Base-by-base conservation (phyloP, 2,797 vertebrate genomes). In the Rhinatrema bivittatum region DNA sequence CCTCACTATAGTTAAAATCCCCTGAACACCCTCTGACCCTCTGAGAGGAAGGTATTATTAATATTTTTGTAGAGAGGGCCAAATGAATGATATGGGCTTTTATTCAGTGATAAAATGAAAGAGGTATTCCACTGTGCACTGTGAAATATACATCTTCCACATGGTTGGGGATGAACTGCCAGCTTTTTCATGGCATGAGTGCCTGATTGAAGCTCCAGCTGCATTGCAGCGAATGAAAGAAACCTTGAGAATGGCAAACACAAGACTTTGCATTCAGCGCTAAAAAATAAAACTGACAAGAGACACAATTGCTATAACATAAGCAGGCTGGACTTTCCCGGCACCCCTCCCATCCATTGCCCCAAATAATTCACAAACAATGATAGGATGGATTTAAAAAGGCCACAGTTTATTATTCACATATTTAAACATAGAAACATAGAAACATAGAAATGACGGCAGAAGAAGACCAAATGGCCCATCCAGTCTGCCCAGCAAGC, bases 201-300 rank as follows among this genome's bases (percentile, higher is more conserved):
- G 62, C 56, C 60, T 73, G 75, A 79, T 63, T 65, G 72, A 81
- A 79, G 66, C 22, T 4, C 65, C 63, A 75, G 70, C 72, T 81
- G 76, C 56, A 78, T 77, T 66, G 60, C 59, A 55, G 59, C 65
- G 48, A 70, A 66, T 81, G 66, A 78, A 77, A 82, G 65, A 73
- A 69, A 78, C 75, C 79, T 81, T 72, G 69, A 65, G 75, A 79
- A 74, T 68, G 71, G 65, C 67, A 72, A 78, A 65, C n/a, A 70
- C 59, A 61, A 75, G 70, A 66, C 61, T 63, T 56, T 60, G 60
- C 32, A 49, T 70, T 71, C 65, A 40, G 63, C 72, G 42, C 62
- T 73, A 75, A 59, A 70, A 70, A 77, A 71, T 61, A 68, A 70
- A 65, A 61, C 66, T 68, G 73, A 60, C 24, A 58, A 52, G 69